Evolutionary conservation across 2,113 vertebrate species (phyloP), one percentile per base, ranked within the genome.

Genomic region (Corapipo altera): DNA sequence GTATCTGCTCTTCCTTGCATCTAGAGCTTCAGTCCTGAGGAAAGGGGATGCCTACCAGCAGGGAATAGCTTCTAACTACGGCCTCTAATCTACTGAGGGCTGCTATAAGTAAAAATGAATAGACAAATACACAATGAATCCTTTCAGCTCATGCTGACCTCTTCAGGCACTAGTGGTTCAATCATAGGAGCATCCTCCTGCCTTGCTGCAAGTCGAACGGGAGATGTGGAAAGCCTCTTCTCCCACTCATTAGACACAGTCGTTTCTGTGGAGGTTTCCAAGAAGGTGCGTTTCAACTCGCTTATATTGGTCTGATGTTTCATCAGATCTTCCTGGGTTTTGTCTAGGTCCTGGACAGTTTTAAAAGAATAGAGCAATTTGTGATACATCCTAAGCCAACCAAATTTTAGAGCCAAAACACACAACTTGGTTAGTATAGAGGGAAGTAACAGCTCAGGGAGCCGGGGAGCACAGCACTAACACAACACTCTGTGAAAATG

Each of bases 301-400:
- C 98, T 99, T 97, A 99, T 99, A 98, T 99, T 99, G 81, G 98
- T 98, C 85, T 99, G 99, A 96, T 99, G 99, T 97, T 99, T 99
- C 98, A 98, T 97, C 95, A 99, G 95, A 88, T 99, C 99, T 59
- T 98, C 98, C 49, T 98, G 98, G 70, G 98, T 98, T 96, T 98
- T 98, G 51, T 98, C 98, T 98, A 98, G 97, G 80, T 98, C 98
- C 98, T 98, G 93, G 54, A 89, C 86, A 93, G 83, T 97, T 96
- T 95, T 94, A 82, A 94, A 96, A 95, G 97, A 97, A 95, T 72
- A 93, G 52, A 94, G 79, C 54, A 89, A 59, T 91, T 93, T 95
- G 81, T 95, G 79, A 89, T n/a, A 81, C 58, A 71, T 71, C n/a
- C 67, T 66, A 66, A 55, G 43, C 76, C 72, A 46, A 72, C 35